phyloP scores from a whole-genome alignment of 2,797 vertebrate genomes.

The Thripadectes ignobilis region DNA sequence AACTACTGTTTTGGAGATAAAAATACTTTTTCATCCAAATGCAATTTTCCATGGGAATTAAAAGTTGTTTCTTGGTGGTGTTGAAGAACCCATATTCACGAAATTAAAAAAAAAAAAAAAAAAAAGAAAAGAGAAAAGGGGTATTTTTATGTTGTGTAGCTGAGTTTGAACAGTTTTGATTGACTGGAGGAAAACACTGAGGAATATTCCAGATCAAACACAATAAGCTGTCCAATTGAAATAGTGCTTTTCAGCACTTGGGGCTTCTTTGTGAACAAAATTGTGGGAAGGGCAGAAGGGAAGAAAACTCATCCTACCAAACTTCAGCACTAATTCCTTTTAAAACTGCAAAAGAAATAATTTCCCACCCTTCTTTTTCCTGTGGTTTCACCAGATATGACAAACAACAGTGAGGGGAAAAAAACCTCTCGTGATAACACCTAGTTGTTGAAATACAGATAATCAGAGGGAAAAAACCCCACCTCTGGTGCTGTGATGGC shows the following conservation, averaged over 20 bases:
- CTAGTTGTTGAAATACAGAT: neutral
- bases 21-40: neutral
- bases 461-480: neutral
- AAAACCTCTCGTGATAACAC: neutral
- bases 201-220: neutral
- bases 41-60: neutral
- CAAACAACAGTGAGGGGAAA: rapidly evolving
- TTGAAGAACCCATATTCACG: neutral
- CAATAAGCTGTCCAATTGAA: neutral
- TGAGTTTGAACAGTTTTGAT: neutral
- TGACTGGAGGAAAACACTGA: neutral
- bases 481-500: neutral
- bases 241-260: neutral
- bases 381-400: neutral
- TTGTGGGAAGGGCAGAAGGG: neutral
- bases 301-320: neutral
- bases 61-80: neutral
- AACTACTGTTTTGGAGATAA: rapidly evolving
- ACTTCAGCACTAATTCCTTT: neutral
- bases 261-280: neutral
- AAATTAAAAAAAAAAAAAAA: neutral
- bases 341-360: neutral
- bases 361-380: neutral
- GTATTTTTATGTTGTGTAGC: neutral
- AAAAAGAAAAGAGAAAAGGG: too few species aligned